Evolutionary conservation across 2,888 invertebrate genomes (phyloP).

Genomic region (Xestia ashworthii): DNA sequence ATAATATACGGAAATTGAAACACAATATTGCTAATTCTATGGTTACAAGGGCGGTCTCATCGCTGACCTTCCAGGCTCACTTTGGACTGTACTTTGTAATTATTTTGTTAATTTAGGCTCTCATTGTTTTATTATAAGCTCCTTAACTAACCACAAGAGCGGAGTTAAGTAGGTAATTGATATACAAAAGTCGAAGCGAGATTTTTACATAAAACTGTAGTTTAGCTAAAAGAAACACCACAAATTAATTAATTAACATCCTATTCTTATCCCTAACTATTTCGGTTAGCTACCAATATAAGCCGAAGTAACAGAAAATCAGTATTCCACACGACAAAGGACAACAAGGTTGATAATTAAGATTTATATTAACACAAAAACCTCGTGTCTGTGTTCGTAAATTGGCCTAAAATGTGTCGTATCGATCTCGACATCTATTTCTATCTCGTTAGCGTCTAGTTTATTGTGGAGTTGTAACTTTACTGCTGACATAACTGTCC

Average conservation of each 20-base stretch:
- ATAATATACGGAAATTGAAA: neutral
- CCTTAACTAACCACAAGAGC: neutral
- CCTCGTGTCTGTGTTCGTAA: conserved; percentile 53
- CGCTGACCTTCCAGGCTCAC: neutral
- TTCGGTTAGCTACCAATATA: conserved; percentile 29
- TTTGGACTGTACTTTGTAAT: neutral
- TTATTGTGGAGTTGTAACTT: conserved; percentile 79
- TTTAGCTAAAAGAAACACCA: conserved; percentile 32
- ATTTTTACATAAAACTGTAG: conserved; percentile 37
- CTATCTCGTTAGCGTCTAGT: conserved; percentile 75
- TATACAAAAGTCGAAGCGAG: neutral
- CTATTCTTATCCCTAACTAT: conserved; percentile 37
- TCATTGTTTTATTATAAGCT: neutral
- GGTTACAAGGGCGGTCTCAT: neutral
- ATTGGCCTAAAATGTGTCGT: conserved; percentile 50
- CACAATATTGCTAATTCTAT: neutral
- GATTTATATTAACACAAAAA: conserved; percentile 52
- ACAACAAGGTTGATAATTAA: conserved; percentile 52
- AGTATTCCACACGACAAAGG: conserved; percentile 51
- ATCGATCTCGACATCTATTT: conserved; percentile 54
- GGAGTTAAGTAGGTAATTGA: neutral
- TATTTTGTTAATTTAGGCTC: neutral
- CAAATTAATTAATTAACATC: conserved; percentile 47
- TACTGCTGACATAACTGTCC: conserved; percentile 82
- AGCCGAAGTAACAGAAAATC: conserved; percentile 51